Base-by-base conservation (phyloP, 2,797 vertebrate species). In the Borostomias antarcticus region DNA sequence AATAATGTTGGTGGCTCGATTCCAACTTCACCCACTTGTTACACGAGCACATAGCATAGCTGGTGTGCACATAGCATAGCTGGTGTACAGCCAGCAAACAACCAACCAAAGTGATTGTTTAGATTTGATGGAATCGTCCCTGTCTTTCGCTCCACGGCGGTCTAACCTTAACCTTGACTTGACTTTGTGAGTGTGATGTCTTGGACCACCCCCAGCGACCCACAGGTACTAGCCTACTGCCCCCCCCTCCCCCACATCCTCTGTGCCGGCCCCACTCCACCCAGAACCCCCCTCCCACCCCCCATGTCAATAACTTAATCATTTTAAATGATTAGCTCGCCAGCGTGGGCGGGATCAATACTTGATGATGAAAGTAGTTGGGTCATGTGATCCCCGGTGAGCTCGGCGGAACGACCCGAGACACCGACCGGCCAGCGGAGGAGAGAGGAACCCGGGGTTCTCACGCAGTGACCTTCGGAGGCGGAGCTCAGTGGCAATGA, bases 141-240 rank as follows among this genome's bases (percentile, higher is more conserved):
- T n/a, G n/a, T n/a, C n/a, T n/a, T n/a, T n/a, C n/a, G n/a, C n/a
- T n/a, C n/a, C n/a, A n/a, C n/a, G n/a, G n/a, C n/a, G n/a, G n/a
- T n/a, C n/a, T n/a, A n/a, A n/a, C 43, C 47, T 61, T 48, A 61
- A 45, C 59, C 47, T 61, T 61, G 32, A 45, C 59, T 48, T n/a
- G 59, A 61, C 59, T 48, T 48, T 48, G 59, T 11, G 7, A 47
- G 40, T n/a, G 28, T 29, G n/a, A 47, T 48, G 10, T 9, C 10
- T 11, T 5, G 23, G 37, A 59, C 21, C 37, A n/a, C n/a, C 58
- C 35, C 35, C 23, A 25, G 15, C 8, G 25, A 59, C 25, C 40
- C 40, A 3, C 40, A 15, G 40, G 15, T 45, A 1, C 40, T 5
- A 3, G 15, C 40, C n/a, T 45, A 45, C n/a, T 17, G 13, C 15